Percentiles rank a stretch among this genome's conserved stretches.
Evolutionary conservation across 23 tunicate species (phyloP).

Genomic region (Diplosoma virens): DNA sequence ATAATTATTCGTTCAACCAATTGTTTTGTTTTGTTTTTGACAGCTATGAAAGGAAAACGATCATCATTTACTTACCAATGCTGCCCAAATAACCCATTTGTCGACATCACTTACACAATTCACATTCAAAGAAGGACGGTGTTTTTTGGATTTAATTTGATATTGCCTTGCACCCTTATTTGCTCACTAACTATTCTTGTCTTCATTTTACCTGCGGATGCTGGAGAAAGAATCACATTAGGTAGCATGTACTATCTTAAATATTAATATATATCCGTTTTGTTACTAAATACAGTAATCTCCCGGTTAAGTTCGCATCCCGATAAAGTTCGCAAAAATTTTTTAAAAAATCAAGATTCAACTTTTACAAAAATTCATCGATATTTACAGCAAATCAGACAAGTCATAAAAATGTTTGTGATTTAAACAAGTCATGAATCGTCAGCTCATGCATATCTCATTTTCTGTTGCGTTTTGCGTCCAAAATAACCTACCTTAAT

Average conservation of each 20-base stretch:
- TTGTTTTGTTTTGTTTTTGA: no score
- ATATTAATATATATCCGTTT: background rate
- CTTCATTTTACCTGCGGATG: conserved; percentile 83
- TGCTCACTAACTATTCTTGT: conserved; percentile 73
- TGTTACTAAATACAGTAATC: no score
- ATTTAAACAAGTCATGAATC: no score
- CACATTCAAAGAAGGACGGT: conserved; percentile 56
- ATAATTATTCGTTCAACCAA: no score
- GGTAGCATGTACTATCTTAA: conserved; percentile 42
- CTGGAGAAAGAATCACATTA: conserved; percentile 88
- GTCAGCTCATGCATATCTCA: no score
- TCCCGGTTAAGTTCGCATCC: no score
- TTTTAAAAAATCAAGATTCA: no score
- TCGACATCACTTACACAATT: conserved; percentile 81
- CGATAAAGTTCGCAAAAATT: no score
- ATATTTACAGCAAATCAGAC: no score
- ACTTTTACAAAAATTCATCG: no score
- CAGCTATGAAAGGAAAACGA: conserved; percentile 76
- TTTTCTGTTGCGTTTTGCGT: no score
- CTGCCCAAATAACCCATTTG: conserved; percentile 71
- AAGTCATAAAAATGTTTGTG: background rate
- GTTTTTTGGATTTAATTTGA: conserved; percentile 77
- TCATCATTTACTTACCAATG: conserved; percentile 55
- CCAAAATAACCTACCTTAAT: no score
- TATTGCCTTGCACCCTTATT: conserved; percentile 85